A percentile compares a stretch with the other conserved stretches of the same genome.
These are phyloP conservation scores for Ladona fulva DNA, from an alignment of 1,140 invertebrate genomes.

Conservation along the genomic window DNA sequence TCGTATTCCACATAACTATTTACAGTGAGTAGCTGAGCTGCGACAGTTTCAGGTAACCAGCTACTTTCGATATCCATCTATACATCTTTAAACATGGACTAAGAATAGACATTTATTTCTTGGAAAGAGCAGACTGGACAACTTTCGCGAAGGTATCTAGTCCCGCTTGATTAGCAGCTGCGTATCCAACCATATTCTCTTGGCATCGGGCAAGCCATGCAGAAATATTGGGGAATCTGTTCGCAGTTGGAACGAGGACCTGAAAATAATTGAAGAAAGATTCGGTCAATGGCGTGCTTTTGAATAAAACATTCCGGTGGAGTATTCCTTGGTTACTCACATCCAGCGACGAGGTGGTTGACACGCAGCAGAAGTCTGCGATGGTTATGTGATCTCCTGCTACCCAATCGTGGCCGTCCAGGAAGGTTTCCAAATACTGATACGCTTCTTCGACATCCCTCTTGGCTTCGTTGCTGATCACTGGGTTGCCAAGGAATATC, in stretches of 20 bases:
- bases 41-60: too few relatives aligned
- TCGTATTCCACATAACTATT: too few relatives aligned
- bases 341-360: neutral
- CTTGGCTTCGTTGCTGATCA: slow-evolving; percentile 21
- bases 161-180: slow-evolving; percentile 51
- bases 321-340: neutral
- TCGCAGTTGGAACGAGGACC: slow-evolving; percentile 36
- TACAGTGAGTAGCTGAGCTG: too few relatives aligned
- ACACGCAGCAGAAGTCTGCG: slow-evolving; percentile 27
- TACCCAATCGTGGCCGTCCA: slow-evolving; percentile 33
- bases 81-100: too few relatives aligned
- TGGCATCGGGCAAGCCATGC: slow-evolving; percentile 57
- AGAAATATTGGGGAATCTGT: slow-evolving; percentile 52
- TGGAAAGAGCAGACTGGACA: slow-evolving; percentile 23
- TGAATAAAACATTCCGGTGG: too few relatives aligned
- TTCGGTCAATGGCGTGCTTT: too few relatives aligned
- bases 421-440: slow-evolving; percentile 32
- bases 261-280: neutral
- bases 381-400: slow-evolving; percentile 33
- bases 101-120: neutral
- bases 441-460: slow-evolving; percentile 33
- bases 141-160: slow-evolving; percentile 34
- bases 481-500: slow-evolving; percentile 18
- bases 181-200: slow-evolving; percentile 56
- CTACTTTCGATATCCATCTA: too few relatives aligned